A percentile compares a stretch with the other conserved stretches of the same genome.
These are phyloP conservation scores for Thelaira solivaga DNA, from an alignment of 2,888 invertebrate species.

Conservation along the genomic window DNA sequence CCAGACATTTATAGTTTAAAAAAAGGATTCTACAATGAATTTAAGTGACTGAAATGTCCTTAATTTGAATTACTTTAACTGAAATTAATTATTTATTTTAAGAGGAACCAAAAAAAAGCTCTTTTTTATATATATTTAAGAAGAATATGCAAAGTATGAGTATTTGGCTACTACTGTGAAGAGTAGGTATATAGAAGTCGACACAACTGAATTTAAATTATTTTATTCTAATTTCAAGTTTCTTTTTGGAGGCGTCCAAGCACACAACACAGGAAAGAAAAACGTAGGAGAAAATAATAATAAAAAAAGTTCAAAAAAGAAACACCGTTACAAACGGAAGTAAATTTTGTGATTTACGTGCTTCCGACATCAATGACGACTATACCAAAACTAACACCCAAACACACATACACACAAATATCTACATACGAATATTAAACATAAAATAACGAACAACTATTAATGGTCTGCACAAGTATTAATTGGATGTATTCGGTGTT, in stretches of 20 bases:
- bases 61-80: too few relatives aligned
- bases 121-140: not conserved
- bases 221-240: not conserved
- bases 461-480: not conserved
- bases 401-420: not conserved
- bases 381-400: conserved; percentile 1
- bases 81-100: too few relatives aligned
- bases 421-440: not conserved
- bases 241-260: conserved; percentile 28
- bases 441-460: conserved; percentile 25
- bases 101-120: not conserved
- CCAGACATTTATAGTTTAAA: too few relatives aligned
- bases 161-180: too few relatives aligned
- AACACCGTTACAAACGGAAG: conserved; percentile 64
- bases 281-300: not conserved
- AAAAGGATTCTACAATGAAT: too few relatives aligned
- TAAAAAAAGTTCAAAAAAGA: conserved; percentile 20
- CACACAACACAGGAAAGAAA: not conserved
- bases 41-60: too few relatives aligned
- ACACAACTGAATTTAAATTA: not conserved
- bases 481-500: not conserved
- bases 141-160: too few relatives aligned
- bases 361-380: conserved; percentile 58
- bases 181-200: too few relatives aligned
- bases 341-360: conserved; percentile 64